Base-by-base conservation (phyloP, 2,797 vertebrate species). In the Orestias chungarensis region DNA sequence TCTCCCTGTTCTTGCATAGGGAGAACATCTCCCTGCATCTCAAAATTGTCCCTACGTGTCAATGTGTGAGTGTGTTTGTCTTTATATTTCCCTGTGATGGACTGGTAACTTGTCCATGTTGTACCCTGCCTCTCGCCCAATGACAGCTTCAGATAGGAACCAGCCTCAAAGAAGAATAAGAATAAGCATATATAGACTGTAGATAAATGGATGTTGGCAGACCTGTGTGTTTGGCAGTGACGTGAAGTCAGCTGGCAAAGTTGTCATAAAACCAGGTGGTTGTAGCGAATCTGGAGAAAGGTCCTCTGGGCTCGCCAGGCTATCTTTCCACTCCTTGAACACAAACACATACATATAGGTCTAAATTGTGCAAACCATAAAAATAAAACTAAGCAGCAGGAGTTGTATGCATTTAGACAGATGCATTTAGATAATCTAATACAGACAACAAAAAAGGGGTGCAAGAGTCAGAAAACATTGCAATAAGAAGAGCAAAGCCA, bases 311-410 rank as follows among this genome's bases (percentile, higher is more conserved):
- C 89, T 92, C 1, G 91, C 90, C 20, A 94, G 84, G 70, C 90
- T 87, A 52, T 94, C 93, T 82, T 88, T 94, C 92, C 93, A 93
- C 87, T 94, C 94, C 95, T 95, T 80, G 7, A 87, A 76, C 8
- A 77, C 25, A 89, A 46, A 81, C 49, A 87, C 35, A 81, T 12
- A 71, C 33, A 78, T 46, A 54, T 35, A 71, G 40, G 68, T 57
- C 80, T 23, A 76, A 42, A 66, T 17, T 64, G 38, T 59, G 66
- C 81, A 75, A 82, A 66, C 70, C 42, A 82, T 46, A 69, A 38
- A n/a, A 23, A 55, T 69, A 50, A 77, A 35, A 69, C 44, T 61
- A n/a, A 78, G 35, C 15, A 6, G 18, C 46, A 47, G 46, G 38
- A 50, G 35, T 6, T 64, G 55, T 43, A 40, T 80, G 29, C 43